Conservation (phyloP, 2,113 vertebrate genomes). For the Tursiops truncatus region DNA sequence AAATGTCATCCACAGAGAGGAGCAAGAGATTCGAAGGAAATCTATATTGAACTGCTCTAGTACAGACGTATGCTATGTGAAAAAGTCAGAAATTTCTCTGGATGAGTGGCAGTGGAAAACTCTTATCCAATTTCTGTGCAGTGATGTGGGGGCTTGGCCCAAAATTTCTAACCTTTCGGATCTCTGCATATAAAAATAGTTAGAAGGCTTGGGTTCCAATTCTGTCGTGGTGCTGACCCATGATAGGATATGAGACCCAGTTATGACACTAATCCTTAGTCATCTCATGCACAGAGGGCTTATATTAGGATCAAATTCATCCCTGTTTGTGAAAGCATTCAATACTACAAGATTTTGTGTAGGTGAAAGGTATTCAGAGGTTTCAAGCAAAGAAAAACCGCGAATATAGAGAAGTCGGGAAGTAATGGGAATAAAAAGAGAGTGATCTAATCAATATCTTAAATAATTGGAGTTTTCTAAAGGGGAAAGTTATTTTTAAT, state of each 20-base stretch:
- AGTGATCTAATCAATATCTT: background rate
- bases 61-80: background rate
- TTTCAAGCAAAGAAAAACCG: background rate
- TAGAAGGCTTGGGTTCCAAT: background rate
- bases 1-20: background rate
- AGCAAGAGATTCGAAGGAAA: background rate
- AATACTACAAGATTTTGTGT: background rate
- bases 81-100: conserved; percentile 7
- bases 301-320: background rate
- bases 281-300: background rate
- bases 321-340: background rate
- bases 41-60: background rate
- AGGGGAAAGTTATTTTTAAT: background rate
- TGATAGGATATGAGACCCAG: background rate
- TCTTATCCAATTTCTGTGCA: background rate
- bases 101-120: background rate
- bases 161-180: background rate
- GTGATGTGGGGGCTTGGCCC: background rate
- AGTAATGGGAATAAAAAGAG: background rate
- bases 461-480: background rate
- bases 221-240: background rate
- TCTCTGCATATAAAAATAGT: background rate
- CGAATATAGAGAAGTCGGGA: background rate
- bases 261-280: background rate
- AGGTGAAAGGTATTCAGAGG: background rate